Evolutionary conservation across 1,140 invertebrate genomes (phyloP).

Genomic region (Aphaenogaster rudis): DNA sequence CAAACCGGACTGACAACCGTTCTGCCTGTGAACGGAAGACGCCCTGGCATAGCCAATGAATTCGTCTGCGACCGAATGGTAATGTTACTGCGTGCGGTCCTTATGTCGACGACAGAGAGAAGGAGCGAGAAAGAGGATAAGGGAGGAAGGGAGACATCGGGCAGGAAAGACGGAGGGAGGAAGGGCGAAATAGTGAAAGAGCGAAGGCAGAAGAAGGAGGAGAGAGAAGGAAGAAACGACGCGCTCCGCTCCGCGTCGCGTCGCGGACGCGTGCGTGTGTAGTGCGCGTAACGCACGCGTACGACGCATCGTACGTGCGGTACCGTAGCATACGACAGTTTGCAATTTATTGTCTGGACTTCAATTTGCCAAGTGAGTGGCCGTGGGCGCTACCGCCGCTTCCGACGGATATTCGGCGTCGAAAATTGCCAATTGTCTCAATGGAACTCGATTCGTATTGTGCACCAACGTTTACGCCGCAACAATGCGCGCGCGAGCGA

Average conservation of each 20-base stretch:
- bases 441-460: conserved; percentile 81
- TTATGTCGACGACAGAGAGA: conserved; percentile 72
- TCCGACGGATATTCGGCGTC: conserved; percentile 84
- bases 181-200: conserved; percentile 15
- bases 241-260: not conserved
- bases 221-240: conserved; percentile 39
- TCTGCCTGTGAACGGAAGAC: conserved; percentile 84
- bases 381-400: conserved; percentile 81
- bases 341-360: conserved; percentile 81
- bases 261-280: conserved; percentile 27
- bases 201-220: conserved; percentile 26
- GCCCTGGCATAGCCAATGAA: conserved; percentile 81
- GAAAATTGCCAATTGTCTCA: conserved; percentile 84
- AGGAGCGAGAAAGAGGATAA: not conserved
- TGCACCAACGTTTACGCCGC: conserved; percentile 71
- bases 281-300: conserved; percentile 29
- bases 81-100: conserved; percentile 84
- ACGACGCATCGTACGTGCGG: conserved; percentile 43
- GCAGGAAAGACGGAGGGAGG: conserved; percentile 17
- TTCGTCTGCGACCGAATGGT: conserved; percentile 82
- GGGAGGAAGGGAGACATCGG: conserved; percentile 12
- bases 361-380: conserved; percentile 78
- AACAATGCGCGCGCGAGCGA: conserved; percentile 20
- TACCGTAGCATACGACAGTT: conserved; percentile 72
- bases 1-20: conserved; percentile 80